phyloP scores from a whole-genome alignment of 1,140 invertebrate genomes.

The Piezodorus guildinii region DNA sequence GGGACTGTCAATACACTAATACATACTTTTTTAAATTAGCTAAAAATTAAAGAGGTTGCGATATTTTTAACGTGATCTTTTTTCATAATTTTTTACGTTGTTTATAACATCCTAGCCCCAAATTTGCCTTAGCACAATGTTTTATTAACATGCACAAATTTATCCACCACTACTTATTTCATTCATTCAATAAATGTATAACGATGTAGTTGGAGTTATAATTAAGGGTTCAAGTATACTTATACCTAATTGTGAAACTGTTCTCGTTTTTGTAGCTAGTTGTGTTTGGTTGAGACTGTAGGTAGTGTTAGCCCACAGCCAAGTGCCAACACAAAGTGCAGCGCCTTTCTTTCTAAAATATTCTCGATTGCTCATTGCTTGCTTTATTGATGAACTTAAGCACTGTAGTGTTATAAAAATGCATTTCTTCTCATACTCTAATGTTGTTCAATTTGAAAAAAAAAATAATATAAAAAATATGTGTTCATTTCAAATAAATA shows the following conservation, averaged over 20 bases:
- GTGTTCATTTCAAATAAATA: slow-evolving; percentile 1
- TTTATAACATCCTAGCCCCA: background rate
- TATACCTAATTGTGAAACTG: background rate
- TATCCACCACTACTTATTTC: background rate
- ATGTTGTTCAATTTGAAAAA: no score
- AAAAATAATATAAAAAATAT: no score
- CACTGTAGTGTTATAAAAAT: background rate
- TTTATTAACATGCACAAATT: slow-evolving; percentile 3
- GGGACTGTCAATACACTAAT: background rate
- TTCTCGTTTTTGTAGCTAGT: slow-evolving; percentile 1
- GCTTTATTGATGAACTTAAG: background rate
- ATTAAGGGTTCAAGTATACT: background rate
- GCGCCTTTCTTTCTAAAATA: background rate
- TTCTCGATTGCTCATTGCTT: slow-evolving; percentile 8
- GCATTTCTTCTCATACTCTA: no score
- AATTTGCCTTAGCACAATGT: slow-evolving; percentile 13
- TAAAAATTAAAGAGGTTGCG: no score
- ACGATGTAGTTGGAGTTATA: background rate
- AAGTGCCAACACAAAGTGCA: slow-evolving; percentile 2
- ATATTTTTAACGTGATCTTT: no score
- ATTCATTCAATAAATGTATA: background rate
- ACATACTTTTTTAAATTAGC: no score
- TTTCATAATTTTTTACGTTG: background rate
- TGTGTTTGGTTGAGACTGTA: no score
- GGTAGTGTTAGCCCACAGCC: no score